Evolutionary conservation across 2,888 invertebrate species (phyloP).

Genomic region (Drosophila emarginata): DNA sequence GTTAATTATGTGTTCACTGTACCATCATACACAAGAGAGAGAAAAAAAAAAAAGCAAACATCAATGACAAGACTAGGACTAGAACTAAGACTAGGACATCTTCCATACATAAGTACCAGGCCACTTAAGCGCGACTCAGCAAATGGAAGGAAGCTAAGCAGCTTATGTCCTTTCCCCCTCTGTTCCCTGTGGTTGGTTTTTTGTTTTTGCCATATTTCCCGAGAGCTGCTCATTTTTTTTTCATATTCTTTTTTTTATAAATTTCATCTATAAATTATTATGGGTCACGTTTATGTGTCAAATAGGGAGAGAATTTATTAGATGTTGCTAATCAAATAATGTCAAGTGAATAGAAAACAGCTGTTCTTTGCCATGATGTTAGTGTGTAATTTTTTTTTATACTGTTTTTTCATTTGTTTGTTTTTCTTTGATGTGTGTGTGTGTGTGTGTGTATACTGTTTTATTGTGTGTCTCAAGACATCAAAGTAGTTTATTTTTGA

Average conservation of each 20-base stretch:
- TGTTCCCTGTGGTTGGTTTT: neutral
- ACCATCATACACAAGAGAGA: neutral
- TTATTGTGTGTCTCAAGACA: neutral
- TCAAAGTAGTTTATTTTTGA: conserved; percentile 7
- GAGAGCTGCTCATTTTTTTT: neutral
- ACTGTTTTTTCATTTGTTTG: neutral
- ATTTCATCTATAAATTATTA: neutral
- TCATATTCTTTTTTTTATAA: too few relatives aligned
- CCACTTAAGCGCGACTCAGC: neutral
- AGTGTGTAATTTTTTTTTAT: neutral
- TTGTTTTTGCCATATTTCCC: neutral
- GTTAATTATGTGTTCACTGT: neutral
- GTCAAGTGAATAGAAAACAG: neutral
- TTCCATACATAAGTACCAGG: neutral
- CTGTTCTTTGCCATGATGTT: neutral
- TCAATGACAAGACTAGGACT: neutral
- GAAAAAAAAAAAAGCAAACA: neutral
- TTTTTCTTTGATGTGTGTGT: neutral
- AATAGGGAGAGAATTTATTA: conserved; percentile 44
- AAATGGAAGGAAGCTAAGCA: conserved; percentile 21
- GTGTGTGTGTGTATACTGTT: neutral
- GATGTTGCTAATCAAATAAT: conserved; percentile 68
- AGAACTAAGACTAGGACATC: neutral
- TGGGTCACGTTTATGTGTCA: conserved; percentile 43
- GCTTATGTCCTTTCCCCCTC: conserved; percentile 18